These are phyloP conservation scores for Dinoponera quadriceps DNA, from an alignment of 1,140 invertebrate genomes.

Conservation along the genomic window DNA sequence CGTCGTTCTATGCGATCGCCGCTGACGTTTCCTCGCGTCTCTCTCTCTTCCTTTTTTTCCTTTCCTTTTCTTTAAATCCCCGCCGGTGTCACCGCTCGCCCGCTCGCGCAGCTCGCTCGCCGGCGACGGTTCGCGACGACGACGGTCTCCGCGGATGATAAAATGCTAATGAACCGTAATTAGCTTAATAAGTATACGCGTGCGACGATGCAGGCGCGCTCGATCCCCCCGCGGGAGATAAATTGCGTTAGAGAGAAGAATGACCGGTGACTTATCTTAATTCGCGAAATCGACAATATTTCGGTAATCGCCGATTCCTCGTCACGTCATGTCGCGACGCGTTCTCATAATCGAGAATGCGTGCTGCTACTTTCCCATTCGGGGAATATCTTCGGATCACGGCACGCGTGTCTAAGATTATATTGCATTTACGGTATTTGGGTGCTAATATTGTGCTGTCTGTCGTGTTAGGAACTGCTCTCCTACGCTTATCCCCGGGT, in stretches of 20 bases:
- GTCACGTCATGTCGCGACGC: too few relatives aligned
- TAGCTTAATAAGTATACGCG: slow-evolving; percentile 15
- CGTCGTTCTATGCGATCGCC: slow-evolving; percentile 34
- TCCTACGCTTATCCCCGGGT: too few relatives aligned
- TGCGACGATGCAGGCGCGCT: neutral
- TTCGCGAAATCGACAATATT: too few relatives aligned
- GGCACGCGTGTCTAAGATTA: too few relatives aligned
- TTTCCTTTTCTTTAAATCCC: slow-evolving; percentile 49
- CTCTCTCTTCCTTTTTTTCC: neutral
- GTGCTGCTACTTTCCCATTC: too few relatives aligned
- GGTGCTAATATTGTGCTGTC: too few relatives aligned
- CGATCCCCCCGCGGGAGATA: neutral
- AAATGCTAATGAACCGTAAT: slow-evolving; percentile 48
- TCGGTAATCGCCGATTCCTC: too few relatives aligned
- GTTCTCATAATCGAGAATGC: too few relatives aligned
- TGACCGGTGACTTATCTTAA: neutral
- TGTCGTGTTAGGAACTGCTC: too few relatives aligned
- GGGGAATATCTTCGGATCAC: too few relatives aligned
- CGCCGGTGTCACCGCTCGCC: slow-evolving; percentile 17
- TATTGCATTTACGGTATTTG: too few relatives aligned
- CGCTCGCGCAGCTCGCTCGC: too few relatives aligned
- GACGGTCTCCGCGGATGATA: slow-evolving; percentile 13
- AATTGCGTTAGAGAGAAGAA: neutral
- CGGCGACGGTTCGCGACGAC: slow-evolving; percentile 18
- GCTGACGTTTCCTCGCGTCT: slow-evolving; percentile 7